Conservation (phyloP, 2,113 vertebrate species). For the Octodon degus region DNA sequence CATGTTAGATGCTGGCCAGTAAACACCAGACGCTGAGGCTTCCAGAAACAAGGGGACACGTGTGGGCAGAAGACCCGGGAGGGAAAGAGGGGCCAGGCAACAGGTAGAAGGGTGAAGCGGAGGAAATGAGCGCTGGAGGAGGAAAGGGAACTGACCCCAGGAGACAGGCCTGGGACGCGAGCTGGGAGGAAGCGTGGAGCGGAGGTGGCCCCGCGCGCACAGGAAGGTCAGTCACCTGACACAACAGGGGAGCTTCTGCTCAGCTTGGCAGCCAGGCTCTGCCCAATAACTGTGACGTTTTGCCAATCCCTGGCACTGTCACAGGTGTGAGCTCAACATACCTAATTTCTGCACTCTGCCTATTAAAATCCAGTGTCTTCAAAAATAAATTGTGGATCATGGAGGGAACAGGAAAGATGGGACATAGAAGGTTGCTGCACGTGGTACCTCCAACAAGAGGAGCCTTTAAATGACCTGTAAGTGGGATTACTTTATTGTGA, state of each 20-base stretch:
- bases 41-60: accelerated
- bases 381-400: neutral
- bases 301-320: neutral
- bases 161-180: accelerated
- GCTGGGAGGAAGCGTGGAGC: accelerated
- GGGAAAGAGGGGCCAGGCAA: neutral
- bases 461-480: slow-evolving; percentile 56
- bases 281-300: neutral
- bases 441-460: neutral
- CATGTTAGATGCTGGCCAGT: accelerated
- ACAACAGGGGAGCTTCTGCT: neutral
- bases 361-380: neutral
- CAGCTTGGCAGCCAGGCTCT: slow-evolving; percentile 19
- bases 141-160: accelerated
- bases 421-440: neutral
- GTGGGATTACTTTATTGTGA: slow-evolving; percentile 73
- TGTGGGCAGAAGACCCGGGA: neutral
- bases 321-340: slow-evolving; percentile 14
- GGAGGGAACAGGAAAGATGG: neutral
- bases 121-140: too few species aligned
- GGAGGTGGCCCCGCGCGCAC: neutral
- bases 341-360: neutral
- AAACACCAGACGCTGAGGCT: neutral
- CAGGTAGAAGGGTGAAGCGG: accelerated
- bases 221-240: neutral